A percentile compares a stretch with the other conserved stretches of the same genome.
Conservation (phyloP, 2,113 vertebrate species). For the Phrynosoma blainvillii region DNA sequence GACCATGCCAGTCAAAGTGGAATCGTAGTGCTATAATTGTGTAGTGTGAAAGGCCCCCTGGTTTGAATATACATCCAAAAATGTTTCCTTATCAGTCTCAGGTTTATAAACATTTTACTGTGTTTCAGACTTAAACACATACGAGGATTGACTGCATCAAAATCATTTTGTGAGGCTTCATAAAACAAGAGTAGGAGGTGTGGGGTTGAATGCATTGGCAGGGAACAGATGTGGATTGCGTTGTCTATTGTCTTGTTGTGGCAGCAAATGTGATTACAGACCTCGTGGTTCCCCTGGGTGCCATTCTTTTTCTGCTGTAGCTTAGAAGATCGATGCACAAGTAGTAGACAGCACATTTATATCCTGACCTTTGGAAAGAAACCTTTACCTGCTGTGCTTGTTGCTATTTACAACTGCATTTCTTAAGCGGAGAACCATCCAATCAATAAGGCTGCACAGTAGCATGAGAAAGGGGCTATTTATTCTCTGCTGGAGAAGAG, state of each 20-base stretch:
- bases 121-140: background rate
- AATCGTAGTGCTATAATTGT: no score
- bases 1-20: no score
- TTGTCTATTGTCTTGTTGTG: background rate
- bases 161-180: background rate
- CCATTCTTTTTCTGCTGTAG: no score
- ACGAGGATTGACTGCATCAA: background rate
- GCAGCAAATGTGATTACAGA: background rate
- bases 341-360: background rate
- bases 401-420: constrained; percentile 10
- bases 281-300: background rate
- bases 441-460: constrained; percentile 1
- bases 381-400: constrained; percentile 5
- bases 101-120: background rate
- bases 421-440: background rate
- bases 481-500: background rate
- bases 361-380: background rate
- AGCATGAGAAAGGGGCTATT: background rate
- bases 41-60: no score
- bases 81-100: background rate
- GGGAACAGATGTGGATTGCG: background rate
- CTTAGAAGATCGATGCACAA: background rate
- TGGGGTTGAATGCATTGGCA: background rate
- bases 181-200: background rate
- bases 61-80: no score